These are phyloP conservation scores for Periophthalmodon schlosseri DNA, from an alignment of 2,113 vertebrate species.

Conservation along the genomic window DNA sequence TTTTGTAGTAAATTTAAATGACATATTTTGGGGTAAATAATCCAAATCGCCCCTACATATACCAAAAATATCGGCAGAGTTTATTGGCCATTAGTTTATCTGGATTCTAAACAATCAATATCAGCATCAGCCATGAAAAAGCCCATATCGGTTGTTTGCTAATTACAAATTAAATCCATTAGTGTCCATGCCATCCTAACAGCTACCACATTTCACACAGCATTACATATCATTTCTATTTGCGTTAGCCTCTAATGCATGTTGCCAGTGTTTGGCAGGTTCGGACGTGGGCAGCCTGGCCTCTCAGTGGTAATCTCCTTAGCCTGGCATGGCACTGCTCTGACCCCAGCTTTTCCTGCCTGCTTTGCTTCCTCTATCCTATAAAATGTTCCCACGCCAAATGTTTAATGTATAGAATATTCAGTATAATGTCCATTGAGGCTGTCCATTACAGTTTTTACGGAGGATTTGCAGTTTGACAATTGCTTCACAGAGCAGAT, in stretches of 20 bases:
- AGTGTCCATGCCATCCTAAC: not conserved
- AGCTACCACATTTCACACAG: not conserved
- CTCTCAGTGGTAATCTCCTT: constrained; percentile 68
- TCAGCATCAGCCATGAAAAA: too few relatives aligned
- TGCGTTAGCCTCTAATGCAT: constrained; percentile 23
- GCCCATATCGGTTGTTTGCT: too few relatives aligned
- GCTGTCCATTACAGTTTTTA: constrained; percentile 25
- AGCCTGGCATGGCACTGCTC: constrained; percentile 63
- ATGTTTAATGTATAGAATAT: not conserved
- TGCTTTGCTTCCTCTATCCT: constrained; percentile 46
- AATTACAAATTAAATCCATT: not conserved
- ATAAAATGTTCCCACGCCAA: constrained; percentile 21
- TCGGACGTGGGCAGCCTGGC: constrained; percentile 33
- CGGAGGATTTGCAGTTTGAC: constrained; percentile 53
- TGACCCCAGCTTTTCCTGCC: constrained; percentile 54
- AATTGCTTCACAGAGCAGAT: constrained; percentile 41
- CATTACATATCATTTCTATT: not conserved
- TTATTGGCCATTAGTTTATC: too few relatives aligned
- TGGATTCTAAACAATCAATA: too few relatives aligned
- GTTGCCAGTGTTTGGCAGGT: constrained; percentile 35
- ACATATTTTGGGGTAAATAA: too few relatives aligned
- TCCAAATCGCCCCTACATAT: too few relatives aligned
- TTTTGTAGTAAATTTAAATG: too few relatives aligned
- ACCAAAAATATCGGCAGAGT: too few relatives aligned
- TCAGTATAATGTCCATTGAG: not conserved